These are phyloP conservation scores for Agonopterix subpropinquella DNA, from an alignment of 2,888 invertebrate species.

Conservation along the genomic window DNA sequence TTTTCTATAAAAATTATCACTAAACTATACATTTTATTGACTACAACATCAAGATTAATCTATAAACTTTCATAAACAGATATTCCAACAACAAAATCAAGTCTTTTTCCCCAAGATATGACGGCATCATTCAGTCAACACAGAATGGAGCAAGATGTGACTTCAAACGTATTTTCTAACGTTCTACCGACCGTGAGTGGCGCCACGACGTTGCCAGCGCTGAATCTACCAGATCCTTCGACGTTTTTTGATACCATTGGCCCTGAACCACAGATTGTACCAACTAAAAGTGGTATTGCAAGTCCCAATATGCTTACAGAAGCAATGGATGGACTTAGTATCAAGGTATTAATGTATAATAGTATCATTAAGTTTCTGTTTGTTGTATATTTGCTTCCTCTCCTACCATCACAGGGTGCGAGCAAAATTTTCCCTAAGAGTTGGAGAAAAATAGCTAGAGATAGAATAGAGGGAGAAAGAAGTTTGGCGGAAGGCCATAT, in stretches of 20 bases:
- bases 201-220: constrained; percentile 47
- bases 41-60: not conserved
- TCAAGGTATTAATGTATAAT: constrained; percentile 38
- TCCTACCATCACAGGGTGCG: no score
- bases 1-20: constrained; percentile 5
- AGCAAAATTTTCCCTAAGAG: no score
- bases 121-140: constrained; percentile 44
- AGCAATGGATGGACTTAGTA: constrained; percentile 53
- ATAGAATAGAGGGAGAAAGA: no score
- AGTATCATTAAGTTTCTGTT: not conserved
- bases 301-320: constrained; percentile 42
- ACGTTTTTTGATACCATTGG: constrained; percentile 70
- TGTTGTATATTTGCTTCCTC: no score
- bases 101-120: constrained; percentile 41
- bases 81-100: constrained; percentile 30
- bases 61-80: constrained; percentile 18
- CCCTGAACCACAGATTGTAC: constrained; percentile 49
- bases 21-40: not conserved
- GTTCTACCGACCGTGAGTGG: constrained; percentile 55
- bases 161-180: constrained; percentile 29
- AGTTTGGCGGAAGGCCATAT: no score
- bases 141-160: constrained; percentile 40
- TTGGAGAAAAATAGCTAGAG: no score
- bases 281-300: constrained; percentile 35
- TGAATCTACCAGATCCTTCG: constrained; percentile 63